Percentiles rank a stretch among this genome's conserved stretches.
phyloP scores from a whole-genome alignment of 2,888 invertebrate genomes.

The Drosophila kambysellisi region DNA sequence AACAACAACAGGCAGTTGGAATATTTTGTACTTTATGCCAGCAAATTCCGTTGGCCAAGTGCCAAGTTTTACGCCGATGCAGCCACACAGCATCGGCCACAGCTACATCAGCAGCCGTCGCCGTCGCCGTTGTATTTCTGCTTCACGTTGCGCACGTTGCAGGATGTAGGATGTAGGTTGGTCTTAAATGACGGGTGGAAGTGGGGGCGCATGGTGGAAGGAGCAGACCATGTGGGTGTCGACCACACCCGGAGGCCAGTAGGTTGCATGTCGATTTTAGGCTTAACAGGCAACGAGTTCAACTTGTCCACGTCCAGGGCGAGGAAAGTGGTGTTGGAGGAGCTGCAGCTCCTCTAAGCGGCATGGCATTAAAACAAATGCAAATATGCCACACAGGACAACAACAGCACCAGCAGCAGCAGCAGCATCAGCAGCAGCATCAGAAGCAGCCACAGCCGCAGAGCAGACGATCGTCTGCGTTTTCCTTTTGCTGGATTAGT shows the following conservation, averaged over 20 bases:
- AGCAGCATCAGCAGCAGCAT: too few species aligned
- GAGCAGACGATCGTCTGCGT: slow-evolving; percentile 52
- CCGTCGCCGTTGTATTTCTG: slow-evolving; percentile 24
- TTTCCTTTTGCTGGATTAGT: slow-evolving; percentile 48
- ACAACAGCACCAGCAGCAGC: slow-evolving; percentile 43
- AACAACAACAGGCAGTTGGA: slow-evolving; percentile 51
- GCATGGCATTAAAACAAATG: too few species aligned
- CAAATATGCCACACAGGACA: slow-evolving; percentile 66
- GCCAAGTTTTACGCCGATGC: slow-evolving; percentile 74
- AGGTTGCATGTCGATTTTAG: slow-evolving; percentile 77
- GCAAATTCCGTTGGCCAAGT: slow-evolving; percentile 76
- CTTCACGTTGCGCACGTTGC: slow-evolving; percentile 41
- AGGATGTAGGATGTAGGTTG: slow-evolving; percentile 8
- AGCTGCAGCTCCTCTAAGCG: too few species aligned
- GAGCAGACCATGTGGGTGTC: slow-evolving; percentile 41
- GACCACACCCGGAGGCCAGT: slow-evolving; percentile 61
- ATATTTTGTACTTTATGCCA: slow-evolving; percentile 78
- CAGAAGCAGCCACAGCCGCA: background rate
- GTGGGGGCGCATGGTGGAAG: background rate
- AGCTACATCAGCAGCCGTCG: slow-evolving; percentile 34
- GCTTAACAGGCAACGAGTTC: slow-evolving; percentile 72
- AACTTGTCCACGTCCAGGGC: slow-evolving; percentile 45
- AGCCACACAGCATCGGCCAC: slow-evolving; percentile 59
- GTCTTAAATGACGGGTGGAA: slow-evolving; percentile 9
- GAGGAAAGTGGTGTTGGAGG: too few species aligned